These are phyloP conservation scores for Spilogale gracilis DNA, from an alignment of 2,113 vertebrate species.

Conservation along the genomic window DNA sequence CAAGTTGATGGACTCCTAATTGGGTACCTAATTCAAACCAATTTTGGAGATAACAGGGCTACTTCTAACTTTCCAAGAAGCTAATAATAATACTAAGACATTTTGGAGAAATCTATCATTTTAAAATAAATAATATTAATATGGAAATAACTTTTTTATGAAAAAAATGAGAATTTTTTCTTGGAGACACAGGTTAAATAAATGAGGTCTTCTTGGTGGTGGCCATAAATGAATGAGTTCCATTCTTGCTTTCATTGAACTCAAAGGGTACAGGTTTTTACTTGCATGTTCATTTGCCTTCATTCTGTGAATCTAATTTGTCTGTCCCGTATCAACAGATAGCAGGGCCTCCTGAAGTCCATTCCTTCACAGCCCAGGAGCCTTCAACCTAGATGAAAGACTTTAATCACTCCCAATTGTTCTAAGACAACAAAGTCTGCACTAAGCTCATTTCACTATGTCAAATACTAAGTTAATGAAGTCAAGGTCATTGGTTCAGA, in stretches of 20 bases:
- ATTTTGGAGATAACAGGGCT: neutral
- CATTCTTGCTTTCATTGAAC: slow-evolving; percentile 19
- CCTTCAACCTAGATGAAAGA: slow-evolving; percentile 5
- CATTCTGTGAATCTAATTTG: slow-evolving; percentile 41
- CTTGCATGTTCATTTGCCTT: slow-evolving; percentile 25
- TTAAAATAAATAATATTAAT: slow-evolving; percentile 47
- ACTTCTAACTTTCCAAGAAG: slow-evolving; percentile 41
- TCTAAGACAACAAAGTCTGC: neutral
- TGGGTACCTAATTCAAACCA: slow-evolving; percentile 48
- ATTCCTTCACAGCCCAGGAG: slow-evolving; percentile 29
- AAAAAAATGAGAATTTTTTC: neutral
- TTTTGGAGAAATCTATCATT: neutral
- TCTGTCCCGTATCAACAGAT: neutral
- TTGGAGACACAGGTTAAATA: slow-evolving; percentile 12
- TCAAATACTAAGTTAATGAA: neutral
- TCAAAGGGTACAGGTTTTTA: neutral
- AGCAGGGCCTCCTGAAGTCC: neutral
- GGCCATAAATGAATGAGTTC: neutral
- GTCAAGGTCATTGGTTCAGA: slow-evolving; percentile 29
- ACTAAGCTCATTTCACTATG: neutral
- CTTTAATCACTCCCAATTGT: slow-evolving; percentile 29
- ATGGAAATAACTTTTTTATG: neutral
- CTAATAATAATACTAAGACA: neutral
- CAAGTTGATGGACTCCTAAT: neutral
- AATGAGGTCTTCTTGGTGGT: neutral